Evolutionary conservation across 2,888 invertebrate genomes (phyloP), one percentile per base, ranked within the genome.

Genomic region (Alsophila aescularia): DNA sequence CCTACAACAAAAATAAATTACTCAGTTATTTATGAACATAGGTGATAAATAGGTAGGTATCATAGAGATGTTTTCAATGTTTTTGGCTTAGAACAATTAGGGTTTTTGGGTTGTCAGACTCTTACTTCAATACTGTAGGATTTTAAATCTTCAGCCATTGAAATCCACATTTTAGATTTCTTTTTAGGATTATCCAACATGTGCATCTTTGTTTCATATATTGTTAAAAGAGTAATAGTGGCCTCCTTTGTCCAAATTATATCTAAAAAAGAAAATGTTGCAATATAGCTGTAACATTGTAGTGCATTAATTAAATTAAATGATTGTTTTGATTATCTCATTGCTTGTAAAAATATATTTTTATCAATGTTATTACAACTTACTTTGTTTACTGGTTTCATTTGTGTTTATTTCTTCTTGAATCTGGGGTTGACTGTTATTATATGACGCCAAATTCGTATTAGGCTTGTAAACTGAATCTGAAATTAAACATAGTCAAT

Each of bases 141-240:
- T 65, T 82, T 84, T 35, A 85, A 69, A 67, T 85, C 85, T 67
- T 83, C 84, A 45, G 85, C 79, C 62, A 85, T 85, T 61, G 83
- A 79, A 24, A 73, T 67, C 85, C 85, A 85, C 83, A 85, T 83
- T 72, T 85, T 83, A 6, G 85, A 81, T 72, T 85, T 85, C 70
- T 83, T 85, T 72, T 85, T 85, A 16, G 85, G 85, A 71, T 85
- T 85, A 53, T 84, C 84, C 61, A 84, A 63, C 77, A 83, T 79
- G 43, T 81, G 81, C 66, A 85, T 78, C 73, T 85, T 85, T 24
- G 78, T 79, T 76, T 84, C 83, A 74, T 85, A 85, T 35, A 85
- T 72, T 65, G 75, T 83, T 60, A 85, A 60, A 45, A 85, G 74
- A 70, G 81, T 78, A 10, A 83, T 56, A 47, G 83, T 85, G 18